A percentile compares a stretch with the other conserved stretches of the same genome.
phyloP scores from a whole-genome alignment of 2,888 invertebrate genomes.

The Ophion ellenae region DNA sequence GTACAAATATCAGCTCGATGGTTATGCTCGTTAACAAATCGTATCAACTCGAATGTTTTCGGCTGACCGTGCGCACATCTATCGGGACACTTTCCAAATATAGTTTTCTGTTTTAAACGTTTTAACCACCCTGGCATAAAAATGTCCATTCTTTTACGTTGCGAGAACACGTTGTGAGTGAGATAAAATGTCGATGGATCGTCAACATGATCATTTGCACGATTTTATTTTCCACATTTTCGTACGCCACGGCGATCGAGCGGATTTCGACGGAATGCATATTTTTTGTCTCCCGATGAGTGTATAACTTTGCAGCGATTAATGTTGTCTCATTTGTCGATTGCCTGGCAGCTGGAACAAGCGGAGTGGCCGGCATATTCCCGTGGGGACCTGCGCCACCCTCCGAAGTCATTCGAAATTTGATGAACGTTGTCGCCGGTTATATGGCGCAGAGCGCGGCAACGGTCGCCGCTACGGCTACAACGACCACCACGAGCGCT shows the following conservation, averaged over 20 bases:
- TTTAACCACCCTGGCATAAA: too few species aligned
- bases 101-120: too few species aligned
- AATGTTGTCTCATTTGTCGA: background rate
- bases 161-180: too few species aligned
- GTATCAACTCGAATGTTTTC: too few species aligned
- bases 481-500: conserved; percentile 67
- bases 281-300: background rate
- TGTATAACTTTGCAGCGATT: conserved; percentile 1
- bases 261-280: background rate
- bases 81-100: too few species aligned
- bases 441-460: conserved; percentile 81
- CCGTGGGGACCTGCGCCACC: conserved; percentile 83
- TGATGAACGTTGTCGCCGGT: conserved; percentile 85
- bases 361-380: conserved; percentile 76
- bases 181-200: too few species aligned
- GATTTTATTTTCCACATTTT: too few species aligned
- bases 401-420: conserved; percentile 85
- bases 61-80: too few species aligned
- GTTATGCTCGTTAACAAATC: too few species aligned
- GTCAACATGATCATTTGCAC: too few species aligned
- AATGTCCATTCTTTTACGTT: too few species aligned
- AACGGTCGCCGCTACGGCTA: conserved; percentile 64
- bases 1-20: too few species aligned
- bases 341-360: conserved; percentile 58
- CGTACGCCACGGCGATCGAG: background rate